These are phyloP conservation scores for Thereva unica DNA, from an alignment of 2,888 invertebrate genomes.

Conservation along the genomic window DNA sequence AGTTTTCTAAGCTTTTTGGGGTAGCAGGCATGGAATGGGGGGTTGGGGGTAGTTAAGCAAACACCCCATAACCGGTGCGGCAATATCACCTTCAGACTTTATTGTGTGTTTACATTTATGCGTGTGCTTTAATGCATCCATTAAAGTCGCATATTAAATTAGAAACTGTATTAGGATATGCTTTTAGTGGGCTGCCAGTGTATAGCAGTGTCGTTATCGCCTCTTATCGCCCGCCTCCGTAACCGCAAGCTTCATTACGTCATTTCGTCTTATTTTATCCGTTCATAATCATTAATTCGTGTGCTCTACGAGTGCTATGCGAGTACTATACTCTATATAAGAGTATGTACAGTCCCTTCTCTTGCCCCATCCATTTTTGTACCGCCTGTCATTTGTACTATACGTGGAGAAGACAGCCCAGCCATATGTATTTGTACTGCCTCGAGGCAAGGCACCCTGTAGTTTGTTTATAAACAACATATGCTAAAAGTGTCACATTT, in stretches of 20 bases:
- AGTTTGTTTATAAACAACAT: too few relatives aligned
- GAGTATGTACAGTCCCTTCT: too few relatives aligned
- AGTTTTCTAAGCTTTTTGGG: not conserved
- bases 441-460: too few relatives aligned
- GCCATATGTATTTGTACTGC: too few relatives aligned
- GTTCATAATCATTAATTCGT: constrained; percentile 14
- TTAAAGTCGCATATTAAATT: constrained; percentile 42
- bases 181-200: constrained; percentile 32
- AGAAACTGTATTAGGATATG: constrained; percentile 42
- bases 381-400: too few relatives aligned
- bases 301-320: constrained; percentile 9
- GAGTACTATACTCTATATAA: too few relatives aligned
- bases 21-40: constrained; percentile 19
- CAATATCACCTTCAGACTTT: constrained; percentile 38
- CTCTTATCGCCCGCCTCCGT: not conserved
- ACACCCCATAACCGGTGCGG: constrained; percentile 37
- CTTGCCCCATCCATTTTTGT: too few relatives aligned
- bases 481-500: too few relatives aligned
- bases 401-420: too few relatives aligned
- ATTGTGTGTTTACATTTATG: constrained; percentile 41
- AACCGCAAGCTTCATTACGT: constrained; percentile 22
- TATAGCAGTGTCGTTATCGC: constrained; percentile 30
- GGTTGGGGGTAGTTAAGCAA: constrained; percentile 40
- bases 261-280: constrained; percentile 25
- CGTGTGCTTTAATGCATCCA: constrained; percentile 41